Evolutionary conservation across 2,797 vertebrate genomes (phyloP).

Genomic region (Caiman crocodilus): DNA sequence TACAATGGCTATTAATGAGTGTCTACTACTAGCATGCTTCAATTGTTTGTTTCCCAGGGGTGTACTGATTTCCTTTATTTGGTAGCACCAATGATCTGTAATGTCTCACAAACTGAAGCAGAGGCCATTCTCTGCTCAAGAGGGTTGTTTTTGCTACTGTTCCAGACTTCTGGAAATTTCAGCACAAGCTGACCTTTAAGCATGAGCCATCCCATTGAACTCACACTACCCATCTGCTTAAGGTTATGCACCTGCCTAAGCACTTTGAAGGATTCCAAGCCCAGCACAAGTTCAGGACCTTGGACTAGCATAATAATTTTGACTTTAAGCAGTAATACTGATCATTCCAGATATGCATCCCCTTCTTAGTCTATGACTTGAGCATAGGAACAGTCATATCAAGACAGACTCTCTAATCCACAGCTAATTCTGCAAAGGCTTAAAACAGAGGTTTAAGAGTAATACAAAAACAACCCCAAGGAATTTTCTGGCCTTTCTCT

Average conservation of each 20-base stretch:
- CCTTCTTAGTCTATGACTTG: neutral
- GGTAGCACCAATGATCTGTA: neutral
- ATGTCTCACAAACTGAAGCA: neutral
- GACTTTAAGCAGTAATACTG: neutral
- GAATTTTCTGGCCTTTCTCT: neutral
- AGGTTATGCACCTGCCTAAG: neutral
- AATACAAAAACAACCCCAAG: neutral
- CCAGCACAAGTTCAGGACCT: neutral
- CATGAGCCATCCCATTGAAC: neutral
- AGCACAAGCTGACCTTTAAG: neutral
- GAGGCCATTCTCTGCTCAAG: neutral
- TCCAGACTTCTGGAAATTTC: neutral
- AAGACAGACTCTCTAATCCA: neutral
- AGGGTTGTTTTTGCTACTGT: neutral
- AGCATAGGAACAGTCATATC: neutral
- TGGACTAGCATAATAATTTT: neutral
- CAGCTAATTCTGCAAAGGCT: fast-evolving
- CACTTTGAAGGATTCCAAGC: neutral
- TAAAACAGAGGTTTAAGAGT: neutral
- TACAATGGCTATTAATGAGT: neutral
- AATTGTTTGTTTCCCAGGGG: constrained; percentile 1
- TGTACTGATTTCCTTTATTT: neutral
- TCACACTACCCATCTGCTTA: neutral
- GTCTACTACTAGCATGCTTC: neutral
- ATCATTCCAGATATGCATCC: neutral